Base-by-base conservation (phyloP, 2,113 vertebrate species). In the Hippocampus mohnikei region DNA sequence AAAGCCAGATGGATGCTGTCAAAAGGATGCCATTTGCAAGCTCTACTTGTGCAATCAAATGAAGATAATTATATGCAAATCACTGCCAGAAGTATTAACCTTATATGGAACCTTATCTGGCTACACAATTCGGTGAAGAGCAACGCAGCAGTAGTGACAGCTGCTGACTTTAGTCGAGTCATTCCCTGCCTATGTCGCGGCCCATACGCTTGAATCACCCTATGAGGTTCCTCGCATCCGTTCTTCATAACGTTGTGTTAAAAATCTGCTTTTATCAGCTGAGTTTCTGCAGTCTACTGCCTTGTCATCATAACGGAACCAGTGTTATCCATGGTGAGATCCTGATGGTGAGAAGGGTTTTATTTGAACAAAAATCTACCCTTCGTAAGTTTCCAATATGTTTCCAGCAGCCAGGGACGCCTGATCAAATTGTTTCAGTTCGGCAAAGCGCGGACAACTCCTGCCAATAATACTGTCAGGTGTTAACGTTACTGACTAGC, bases 151-250 rank as follows among this genome's bases (percentile, higher is more conserved):
- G 25, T 50, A 0, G 62, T 18, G 66, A 56, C 58, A 75, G 74
- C 63, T 72, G 41, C 69, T 79, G 68, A 59, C 71, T 86, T 83
- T 81, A 67, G 84, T 84, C 60, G 75, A 88, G 86, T 89, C 88
- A 87, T 84, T 68, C 71, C 66, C 20, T 55, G 68, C 46, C 2
- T 0, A 25, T 42, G 37, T 75, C 18, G 13, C 25, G 63, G 42
- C 63, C n/a, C 27, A 65, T 46, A 65, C 6, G 29, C 15, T 60
- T 16, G 27, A 27, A 6, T 65, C 62, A 46, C 13, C 42, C 13
- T 60, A 5, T 16, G 33, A 37, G 23, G 25, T 65, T 7, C 23
- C 62, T n/a, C 4, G 4, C 60, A 41, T 63, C 33, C 60, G 9
- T 62, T 41, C 40, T 23, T 64, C 62, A 64, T 40, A 64, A 44